These are phyloP conservation scores for Anarhynchus alexandrinus DNA, from an alignment of 2,113 vertebrate genomes.

Conservation along the genomic window DNA sequence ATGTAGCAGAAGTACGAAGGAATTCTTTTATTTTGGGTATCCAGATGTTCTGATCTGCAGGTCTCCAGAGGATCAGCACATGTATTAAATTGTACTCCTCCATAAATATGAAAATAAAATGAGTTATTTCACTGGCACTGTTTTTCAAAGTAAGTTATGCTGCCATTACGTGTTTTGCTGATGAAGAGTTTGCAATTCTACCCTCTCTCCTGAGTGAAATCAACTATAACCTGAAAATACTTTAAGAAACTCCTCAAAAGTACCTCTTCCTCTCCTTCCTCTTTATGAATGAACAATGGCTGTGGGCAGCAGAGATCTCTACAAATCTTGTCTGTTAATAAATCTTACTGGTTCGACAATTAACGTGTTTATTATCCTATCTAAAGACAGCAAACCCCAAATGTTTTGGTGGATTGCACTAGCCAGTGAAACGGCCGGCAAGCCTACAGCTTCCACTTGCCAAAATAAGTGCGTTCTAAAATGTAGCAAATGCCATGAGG, in stretches of 20 bases:
- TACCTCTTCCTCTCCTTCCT: background rate
- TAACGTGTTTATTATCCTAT: constrained; percentile 1
- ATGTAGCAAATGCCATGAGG: constrained; percentile 22
- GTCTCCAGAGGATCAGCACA: background rate
- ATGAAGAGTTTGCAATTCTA: background rate
- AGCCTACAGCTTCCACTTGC: constrained; percentile 14
- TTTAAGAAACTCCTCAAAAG: background rate
- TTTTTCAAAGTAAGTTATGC: background rate
- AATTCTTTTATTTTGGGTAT: background rate
- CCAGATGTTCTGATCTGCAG: background rate
- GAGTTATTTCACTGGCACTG: rapidly evolving
- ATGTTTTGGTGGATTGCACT: background rate
- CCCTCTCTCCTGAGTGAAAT: background rate
- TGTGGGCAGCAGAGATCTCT: background rate
- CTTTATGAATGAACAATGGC: constrained; percentile 5
- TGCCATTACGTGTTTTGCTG: background rate
- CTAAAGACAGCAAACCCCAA: background rate
- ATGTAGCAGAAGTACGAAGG: background rate
- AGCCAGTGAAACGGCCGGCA: background rate
- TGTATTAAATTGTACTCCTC: background rate
- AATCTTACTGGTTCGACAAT: background rate
- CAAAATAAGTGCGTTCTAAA: constrained; percentile 36
- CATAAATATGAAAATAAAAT: background rate
- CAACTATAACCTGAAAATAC: background rate
- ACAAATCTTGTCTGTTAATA: background rate